Conservation (phyloP, 2,888 invertebrate genomes). For the Macrosiphum euphorbiae region DNA sequence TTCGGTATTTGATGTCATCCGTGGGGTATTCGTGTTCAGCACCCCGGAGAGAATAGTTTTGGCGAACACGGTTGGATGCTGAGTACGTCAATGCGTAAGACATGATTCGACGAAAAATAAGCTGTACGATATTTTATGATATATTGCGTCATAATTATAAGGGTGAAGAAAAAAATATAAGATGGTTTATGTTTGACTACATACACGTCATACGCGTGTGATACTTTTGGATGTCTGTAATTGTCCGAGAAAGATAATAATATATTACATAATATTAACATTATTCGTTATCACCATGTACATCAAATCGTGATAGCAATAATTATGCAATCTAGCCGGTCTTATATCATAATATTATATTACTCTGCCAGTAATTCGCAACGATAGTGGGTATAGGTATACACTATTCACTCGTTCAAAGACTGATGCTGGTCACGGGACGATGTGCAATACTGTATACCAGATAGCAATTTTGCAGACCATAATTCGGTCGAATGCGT, state of each 20-base stretch:
- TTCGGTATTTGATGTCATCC: neutral
- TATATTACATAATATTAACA: neutral
- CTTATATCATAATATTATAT: neutral
- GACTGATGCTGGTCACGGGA: neutral
- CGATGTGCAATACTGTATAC: neutral
- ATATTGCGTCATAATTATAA: neutral
- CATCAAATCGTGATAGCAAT: neutral
- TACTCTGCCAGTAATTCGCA: neutral
- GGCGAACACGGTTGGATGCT: neutral
- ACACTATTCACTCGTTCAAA: neutral
- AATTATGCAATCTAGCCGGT: neutral
- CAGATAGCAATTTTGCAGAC: neutral
- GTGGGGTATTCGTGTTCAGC: neutral
- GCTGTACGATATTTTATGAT: neutral
- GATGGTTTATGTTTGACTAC: neutral
- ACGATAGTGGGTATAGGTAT: neutral
- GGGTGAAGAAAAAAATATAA: neutral
- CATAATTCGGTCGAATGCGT: slow-evolving; percentile 16
- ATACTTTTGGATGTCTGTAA: neutral
- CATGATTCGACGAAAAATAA: neutral
- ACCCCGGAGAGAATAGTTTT: neutral
- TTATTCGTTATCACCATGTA: neutral
- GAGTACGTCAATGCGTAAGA: neutral
- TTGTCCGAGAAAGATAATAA: neutral
- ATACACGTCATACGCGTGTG: neutral